Conservation (phyloP, 2,797 vertebrate genomes). For the Hirundo rustica region DNA sequence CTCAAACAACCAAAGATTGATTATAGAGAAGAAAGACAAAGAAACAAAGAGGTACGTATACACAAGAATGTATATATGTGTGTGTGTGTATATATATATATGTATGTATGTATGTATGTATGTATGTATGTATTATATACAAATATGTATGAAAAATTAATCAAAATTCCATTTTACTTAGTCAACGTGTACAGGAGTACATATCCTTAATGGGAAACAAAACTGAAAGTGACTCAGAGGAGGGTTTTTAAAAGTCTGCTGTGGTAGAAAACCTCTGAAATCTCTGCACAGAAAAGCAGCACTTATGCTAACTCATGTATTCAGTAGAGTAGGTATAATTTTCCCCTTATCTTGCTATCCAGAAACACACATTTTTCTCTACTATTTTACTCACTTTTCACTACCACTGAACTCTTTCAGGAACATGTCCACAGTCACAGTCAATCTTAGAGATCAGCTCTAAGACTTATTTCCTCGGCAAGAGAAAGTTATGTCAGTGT, state of each 20-base stretch:
- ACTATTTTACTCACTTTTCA: neutral
- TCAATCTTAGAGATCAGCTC: neutral
- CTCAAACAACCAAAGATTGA: neutral
- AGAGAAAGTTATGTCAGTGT: neutral
- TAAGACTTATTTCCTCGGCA: neutral
- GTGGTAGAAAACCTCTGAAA: neutral
- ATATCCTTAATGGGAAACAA: neutral
- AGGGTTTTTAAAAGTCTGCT: neutral
- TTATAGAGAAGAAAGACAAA: neutral
- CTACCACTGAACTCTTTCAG: neutral
- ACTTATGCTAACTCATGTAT: neutral
- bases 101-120: neutral
- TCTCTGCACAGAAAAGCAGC: neutral
- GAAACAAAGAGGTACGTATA: neutral
- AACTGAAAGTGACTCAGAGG: neutral
- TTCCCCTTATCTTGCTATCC: neutral
- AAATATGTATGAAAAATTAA: neutral
- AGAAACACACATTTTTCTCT: neutral
- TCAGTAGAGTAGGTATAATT: neutral
- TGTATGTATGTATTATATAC: accelerated
- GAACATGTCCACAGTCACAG: neutral
- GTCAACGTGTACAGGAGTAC: neutral
- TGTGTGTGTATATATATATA: neutral
- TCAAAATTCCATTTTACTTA: neutral
- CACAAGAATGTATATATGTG: too few relatives aligned